These are phyloP conservation scores for Grapholita molesta DNA, from an alignment of 1,140 invertebrate genomes.

Conservation along the genomic window DNA sequence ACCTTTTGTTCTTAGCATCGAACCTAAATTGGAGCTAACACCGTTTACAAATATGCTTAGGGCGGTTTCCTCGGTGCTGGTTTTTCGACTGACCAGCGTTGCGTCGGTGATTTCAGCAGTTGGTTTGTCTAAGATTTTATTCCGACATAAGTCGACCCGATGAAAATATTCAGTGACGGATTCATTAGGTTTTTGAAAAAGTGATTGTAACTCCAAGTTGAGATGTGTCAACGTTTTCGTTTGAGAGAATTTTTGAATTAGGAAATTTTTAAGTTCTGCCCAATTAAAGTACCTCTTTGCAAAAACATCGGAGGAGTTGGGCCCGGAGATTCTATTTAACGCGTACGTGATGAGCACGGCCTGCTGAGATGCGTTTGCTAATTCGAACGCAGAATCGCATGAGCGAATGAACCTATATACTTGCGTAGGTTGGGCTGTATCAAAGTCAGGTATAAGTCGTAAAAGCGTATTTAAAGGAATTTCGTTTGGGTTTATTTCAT, in stretches of 20 bases:
- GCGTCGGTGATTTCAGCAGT: slow-evolving; percentile 15
- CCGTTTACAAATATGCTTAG: slow-evolving; percentile 23
- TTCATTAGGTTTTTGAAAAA: slow-evolving; percentile 21
- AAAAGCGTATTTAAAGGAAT: no score
- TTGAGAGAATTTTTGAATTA: slow-evolving; percentile 23
- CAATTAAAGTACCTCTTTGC: slow-evolving; percentile 3
- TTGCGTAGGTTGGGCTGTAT: neutral
- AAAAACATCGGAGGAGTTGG: slow-evolving; percentile 18
- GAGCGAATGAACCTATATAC: neutral
- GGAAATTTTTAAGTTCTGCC: neutral
- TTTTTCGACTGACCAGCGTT: neutral
- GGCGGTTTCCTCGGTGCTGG: slow-evolving; percentile 22
- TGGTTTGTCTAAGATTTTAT: slow-evolving; percentile 24
- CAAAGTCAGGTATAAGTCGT: no score
- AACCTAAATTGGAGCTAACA: slow-evolving; percentile 15
- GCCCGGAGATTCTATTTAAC: slow-evolving; percentile 19
- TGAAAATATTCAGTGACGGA: slow-evolving; percentile 20
- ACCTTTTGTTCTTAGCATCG: slow-evolving; percentile 23
- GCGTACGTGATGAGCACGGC: slow-evolving; percentile 18
- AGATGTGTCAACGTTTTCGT: slow-evolving; percentile 23
- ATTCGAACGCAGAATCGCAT: neutral
- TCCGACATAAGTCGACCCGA: slow-evolving; percentile 22
- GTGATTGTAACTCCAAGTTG: slow-evolving; percentile 22
- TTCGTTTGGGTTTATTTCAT: no score
- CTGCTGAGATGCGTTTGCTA: neutral